Evolutionary conservation across 2,113 vertebrate species (phyloP).

Genomic region (Calidris pygmaea): DNA sequence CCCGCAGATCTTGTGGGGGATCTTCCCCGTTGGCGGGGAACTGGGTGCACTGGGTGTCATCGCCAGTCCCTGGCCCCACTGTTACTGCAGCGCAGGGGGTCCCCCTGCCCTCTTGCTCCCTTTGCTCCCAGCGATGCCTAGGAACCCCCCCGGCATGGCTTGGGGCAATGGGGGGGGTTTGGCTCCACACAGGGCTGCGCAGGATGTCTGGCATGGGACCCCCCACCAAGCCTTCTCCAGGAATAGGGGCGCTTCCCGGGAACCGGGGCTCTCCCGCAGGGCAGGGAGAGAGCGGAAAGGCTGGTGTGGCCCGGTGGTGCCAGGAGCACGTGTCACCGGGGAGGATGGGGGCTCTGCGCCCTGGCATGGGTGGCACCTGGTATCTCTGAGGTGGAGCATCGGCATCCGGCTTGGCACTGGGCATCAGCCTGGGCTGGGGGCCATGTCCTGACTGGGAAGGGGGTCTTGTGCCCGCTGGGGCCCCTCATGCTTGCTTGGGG

Average conservation of each 20-base stretch:
- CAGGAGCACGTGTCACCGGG: neutral
- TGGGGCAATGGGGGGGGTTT: neutral
- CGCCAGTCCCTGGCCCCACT: too few species aligned
- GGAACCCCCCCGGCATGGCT: fast-evolving
- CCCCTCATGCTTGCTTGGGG: fast-evolving
- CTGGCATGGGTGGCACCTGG: neutral
- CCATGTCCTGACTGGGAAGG: neutral
- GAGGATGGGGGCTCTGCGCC: fast-evolving
- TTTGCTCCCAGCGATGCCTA: neutral
- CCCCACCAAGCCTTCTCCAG: fast-evolving
- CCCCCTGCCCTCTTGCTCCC: neutral
- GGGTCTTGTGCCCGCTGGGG: neutral
- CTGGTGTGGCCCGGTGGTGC: neutral
- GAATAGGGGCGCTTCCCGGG: neutral
- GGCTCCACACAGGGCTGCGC: fast-evolving
- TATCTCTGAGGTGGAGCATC: neutral
- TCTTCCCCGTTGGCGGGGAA: fast-evolving
- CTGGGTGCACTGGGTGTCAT: neutral
- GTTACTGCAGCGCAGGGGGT: fast-evolving
- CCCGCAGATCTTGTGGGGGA: neutral
- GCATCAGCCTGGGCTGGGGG: neutral
- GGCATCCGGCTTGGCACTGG: neutral
- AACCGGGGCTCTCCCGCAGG: neutral
- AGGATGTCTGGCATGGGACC: neutral
- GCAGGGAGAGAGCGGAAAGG: neutral